A percentile compares a stretch with the other conserved stretches of the same genome.
phyloP scores from a whole-genome alignment of 2,113 vertebrate species.

The Athene cunicularia region DNA sequence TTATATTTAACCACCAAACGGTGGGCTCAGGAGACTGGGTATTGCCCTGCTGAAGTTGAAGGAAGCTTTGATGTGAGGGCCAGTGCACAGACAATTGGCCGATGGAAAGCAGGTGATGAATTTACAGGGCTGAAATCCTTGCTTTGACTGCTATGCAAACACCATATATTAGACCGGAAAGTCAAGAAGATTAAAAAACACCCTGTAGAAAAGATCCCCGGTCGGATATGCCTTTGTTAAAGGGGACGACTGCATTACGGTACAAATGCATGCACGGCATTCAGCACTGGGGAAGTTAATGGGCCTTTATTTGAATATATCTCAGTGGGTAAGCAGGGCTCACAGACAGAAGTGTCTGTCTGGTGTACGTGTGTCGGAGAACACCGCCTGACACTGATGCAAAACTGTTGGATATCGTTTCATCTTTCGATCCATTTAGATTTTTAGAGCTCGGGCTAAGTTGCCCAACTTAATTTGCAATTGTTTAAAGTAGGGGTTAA shows the following conservation, averaged over 20 bases:
- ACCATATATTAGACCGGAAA: neutral
- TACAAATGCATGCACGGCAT: neutral
- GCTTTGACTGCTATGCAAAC: conserved; percentile 17
- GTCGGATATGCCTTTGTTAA: neutral
- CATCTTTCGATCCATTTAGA: conserved; percentile 41
- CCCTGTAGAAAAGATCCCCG: neutral
- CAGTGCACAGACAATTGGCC: neutral
- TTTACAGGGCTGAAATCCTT: neutral
- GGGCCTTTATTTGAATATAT: conserved; percentile 17
- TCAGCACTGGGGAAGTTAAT: neutral
- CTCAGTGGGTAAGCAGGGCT: neutral
- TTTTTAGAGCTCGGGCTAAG: conserved; percentile 35
- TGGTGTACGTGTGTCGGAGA: neutral
- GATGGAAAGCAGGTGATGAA: neutral
- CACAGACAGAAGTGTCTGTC: neutral
- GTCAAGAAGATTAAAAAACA: conserved; percentile 41
- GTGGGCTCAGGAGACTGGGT: neutral
- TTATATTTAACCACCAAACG: neutral
- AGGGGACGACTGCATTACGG: neutral
- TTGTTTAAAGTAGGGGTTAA: conserved; percentile 60
- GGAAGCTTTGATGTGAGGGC: neutral
- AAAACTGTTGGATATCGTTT: conserved; percentile 54
- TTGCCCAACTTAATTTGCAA: conserved; percentile 58
- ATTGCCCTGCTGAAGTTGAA: neutral
- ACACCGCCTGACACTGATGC: conserved; percentile 16